Evolutionary conservation across 2,888 invertebrate genomes (phyloP).

Genomic region (Agelastica alni): DNA sequence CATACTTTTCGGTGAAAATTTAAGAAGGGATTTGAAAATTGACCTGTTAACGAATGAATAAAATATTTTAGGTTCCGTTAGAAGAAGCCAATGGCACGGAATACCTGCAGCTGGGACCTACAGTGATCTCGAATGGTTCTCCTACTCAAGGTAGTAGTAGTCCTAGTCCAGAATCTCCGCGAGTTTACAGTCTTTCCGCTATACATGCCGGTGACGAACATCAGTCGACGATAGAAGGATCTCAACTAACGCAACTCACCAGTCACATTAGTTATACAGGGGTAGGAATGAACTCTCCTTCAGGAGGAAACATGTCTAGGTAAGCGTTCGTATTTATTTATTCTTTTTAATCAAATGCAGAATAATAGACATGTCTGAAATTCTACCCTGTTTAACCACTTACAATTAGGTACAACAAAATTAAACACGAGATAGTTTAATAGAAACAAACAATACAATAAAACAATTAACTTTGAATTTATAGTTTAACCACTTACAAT

Average conservation of each 20-base stretch:
- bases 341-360: no score
- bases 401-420: no score
- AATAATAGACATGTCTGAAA: no score
- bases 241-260: constrained; percentile 53
- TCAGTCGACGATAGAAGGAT: constrained; percentile 41
- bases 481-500: no score
- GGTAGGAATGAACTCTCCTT: constrained; percentile 30
- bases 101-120: constrained; percentile 50
- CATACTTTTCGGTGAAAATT: no score
- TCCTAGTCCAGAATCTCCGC: constrained; percentile 50
- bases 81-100: constrained; percentile 49
- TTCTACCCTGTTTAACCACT: no score
- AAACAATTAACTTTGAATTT: no score
- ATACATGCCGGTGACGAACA: constrained; percentile 43
- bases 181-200: constrained; percentile 31
- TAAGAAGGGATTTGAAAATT: no score
- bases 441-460: no score
- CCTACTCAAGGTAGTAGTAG: constrained; percentile 51
- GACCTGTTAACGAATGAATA: no score
- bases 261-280: constrained; percentile 53
- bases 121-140: constrained; percentile 45
- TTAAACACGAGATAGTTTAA: no score
- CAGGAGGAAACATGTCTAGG: constrained; percentile 24
- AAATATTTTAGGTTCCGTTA: constrained; percentile 41
- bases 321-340: no score